phyloP scores from a whole-genome alignment of 2,113 vertebrate genomes.

The Crotalus horridus region DNA sequence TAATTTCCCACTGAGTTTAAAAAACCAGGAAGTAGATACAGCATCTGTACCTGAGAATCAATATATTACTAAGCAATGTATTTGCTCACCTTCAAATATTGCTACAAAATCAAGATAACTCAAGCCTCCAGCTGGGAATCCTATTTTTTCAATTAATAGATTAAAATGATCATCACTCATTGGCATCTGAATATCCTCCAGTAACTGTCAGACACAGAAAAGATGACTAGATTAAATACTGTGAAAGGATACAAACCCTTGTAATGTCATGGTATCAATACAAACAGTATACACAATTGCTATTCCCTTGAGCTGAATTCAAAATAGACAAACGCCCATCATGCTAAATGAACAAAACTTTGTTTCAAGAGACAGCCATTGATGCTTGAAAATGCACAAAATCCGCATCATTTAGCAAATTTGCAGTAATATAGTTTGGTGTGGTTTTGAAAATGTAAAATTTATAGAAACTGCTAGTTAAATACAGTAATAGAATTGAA shows the following conservation, averaged over 20 bases:
- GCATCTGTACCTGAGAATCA: background rate
- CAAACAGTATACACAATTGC: background rate
- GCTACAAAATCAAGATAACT: conserved; percentile 58
- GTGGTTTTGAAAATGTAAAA: background rate
- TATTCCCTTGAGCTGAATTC: background rate
- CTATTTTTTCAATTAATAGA: conserved; percentile 42
- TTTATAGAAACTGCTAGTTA: background rate
- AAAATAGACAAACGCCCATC: background rate
- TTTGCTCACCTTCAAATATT: conserved; percentile 57
- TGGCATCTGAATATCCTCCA: conserved; percentile 58
- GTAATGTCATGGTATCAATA: background rate
- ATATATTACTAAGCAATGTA: background rate
- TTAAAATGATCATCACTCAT: conserved; percentile 55
- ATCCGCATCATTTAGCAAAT: background rate
- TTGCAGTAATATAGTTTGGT: too few species aligned
- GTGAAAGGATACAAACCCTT: background rate
- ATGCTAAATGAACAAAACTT: background rate
- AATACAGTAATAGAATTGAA: background rate
- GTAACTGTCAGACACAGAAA: conserved; percentile 38
- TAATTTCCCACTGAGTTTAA: background rate
- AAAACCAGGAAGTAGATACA: background rate
- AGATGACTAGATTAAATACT: background rate
- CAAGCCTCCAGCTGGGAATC: conserved; percentile 51
- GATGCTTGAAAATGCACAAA: background rate
- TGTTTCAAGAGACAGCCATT: background rate